phyloP scores from a whole-genome alignment of 2,888 invertebrate genomes.

The Elysia crispata region DNA sequence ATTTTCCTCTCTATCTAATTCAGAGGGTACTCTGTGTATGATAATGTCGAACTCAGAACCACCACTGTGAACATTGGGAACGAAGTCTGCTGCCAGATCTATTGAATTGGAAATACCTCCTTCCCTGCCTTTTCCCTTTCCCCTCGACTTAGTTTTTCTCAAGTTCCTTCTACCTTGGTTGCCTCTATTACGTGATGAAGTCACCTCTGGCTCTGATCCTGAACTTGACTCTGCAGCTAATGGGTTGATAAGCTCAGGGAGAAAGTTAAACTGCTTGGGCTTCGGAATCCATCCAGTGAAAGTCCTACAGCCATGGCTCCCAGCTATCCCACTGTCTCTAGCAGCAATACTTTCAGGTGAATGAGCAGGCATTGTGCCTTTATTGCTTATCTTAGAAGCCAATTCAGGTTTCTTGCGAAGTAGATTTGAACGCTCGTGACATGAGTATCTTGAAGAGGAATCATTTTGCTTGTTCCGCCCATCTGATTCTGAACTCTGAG shows the following conservation, averaged over 20 bases:
- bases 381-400: slow-evolving; percentile 63
- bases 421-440: slow-evolving; percentile 34
- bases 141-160: slow-evolving; percentile 73
- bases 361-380: too few relatives aligned
- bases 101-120: slow-evolving; percentile 61
- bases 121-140: slow-evolving; percentile 73
- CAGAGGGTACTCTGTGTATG: slow-evolving; percentile 44
- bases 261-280: slow-evolving; percentile 55
- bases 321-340: slow-evolving; percentile 53
- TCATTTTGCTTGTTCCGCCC: slow-evolving; percentile 43
- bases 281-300: slow-evolving; percentile 51
- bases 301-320: slow-evolving; percentile 50
- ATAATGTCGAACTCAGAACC: slow-evolving; percentile 43
- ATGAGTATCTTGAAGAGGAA: slow-evolving; percentile 42
- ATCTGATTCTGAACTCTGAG: slow-evolving; percentile 53
- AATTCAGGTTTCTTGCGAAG: slow-evolving; percentile 57
- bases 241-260: slow-evolving; percentile 44
- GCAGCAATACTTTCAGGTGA: too few relatives aligned
- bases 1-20: slow-evolving; percentile 41
- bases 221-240: slow-evolving; percentile 66
- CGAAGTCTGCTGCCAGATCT: slow-evolving; percentile 53
- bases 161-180: slow-evolving; percentile 64
- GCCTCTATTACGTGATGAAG: slow-evolving; percentile 56
- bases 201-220: slow-evolving; percentile 69
- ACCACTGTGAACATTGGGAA: slow-evolving; percentile 33